Evolutionary conservation across 2,113 vertebrate species (phyloP), one percentile per base, ranked within the genome.

Genomic region (Pseudolaguvia tuberculata): DNA sequence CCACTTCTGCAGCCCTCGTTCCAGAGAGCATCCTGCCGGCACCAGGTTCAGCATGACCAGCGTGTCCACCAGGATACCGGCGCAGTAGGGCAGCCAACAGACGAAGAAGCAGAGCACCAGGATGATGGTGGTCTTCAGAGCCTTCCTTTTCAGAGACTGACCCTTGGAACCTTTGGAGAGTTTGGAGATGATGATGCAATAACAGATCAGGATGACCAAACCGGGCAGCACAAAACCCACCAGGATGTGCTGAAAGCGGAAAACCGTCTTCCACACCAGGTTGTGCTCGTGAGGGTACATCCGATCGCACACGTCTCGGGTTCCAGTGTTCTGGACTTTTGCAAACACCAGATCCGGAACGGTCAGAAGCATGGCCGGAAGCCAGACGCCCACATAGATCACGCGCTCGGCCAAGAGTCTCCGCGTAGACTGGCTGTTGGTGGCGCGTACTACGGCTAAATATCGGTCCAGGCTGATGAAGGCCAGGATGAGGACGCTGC

Each of bases 391-490:
- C 1, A 94, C 73, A 2, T 98, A 98, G 55, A 99, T 95, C 59
- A 95, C 90, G 75, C 83, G 94, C 79, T 91, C 93, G 0, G 93
- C 96, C 73, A 99, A 75, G 66, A 96, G 88, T 83, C 93, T 98
- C 56, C 97, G 89, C 0, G 91, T 92, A 77, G 79, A 83, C 81
- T 94, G 93, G 83, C 97, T 98, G 87, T 95, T 97, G 76, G 95
- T 98, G 67, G 97, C 95, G 0, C 92, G 94, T 13, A 98, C 95
- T 2, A 99, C 94, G 0, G 97, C 97, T 80, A 98, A 78, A 86
- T 99, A 99, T 1, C 96, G 88, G 80, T 99, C 97, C 55, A 99
- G 83, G 52, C 96, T 98, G 83, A 99, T 99, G 77, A 98, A 99
- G 61, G 97, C 97, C 86, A 99, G 85, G 83, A 99, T 98, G 66